A percentile compares a stretch with the other conserved stretches of the same genome.
Conservation (phyloP, 2,888 invertebrate genomes). For the Coelopa pilipes region DNA sequence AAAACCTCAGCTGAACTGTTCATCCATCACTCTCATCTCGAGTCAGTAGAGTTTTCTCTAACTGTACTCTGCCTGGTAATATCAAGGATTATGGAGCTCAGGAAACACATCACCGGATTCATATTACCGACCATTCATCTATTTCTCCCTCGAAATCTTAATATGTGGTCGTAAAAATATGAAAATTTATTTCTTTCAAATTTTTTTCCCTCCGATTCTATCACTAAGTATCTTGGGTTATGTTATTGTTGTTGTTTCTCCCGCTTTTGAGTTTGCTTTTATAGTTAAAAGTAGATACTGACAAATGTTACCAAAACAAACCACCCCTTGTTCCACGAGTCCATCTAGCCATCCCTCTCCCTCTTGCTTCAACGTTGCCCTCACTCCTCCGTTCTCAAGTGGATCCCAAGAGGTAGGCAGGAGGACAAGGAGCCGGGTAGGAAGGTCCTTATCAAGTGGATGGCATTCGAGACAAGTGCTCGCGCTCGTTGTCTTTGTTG, state of each 20-base stretch:
- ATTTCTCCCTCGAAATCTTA: no score
- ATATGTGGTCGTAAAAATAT: constrained; percentile 17
- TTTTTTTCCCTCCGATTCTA: no score
- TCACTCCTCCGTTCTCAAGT: constrained; percentile 41
- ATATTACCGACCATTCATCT: constrained; percentile 9
- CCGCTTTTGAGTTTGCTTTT: constrained; percentile 37
- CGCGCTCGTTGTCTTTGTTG: neutral
- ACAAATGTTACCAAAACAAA: constrained; percentile 61
- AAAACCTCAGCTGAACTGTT: neutral
- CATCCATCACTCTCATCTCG: constrained; percentile 22
- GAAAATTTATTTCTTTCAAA: constrained; percentile 12
- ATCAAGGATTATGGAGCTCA: neutral
- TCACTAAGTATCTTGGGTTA: neutral
- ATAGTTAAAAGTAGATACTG: constrained; percentile 48
- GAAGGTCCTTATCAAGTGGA: constrained; percentile 4
- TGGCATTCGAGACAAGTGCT: constrained; percentile 16
- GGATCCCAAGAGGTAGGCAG: constrained; percentile 35
- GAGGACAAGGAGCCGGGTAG: neutral
- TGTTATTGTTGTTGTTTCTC: neutral
- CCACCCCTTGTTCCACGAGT: constrained; percentile 47
- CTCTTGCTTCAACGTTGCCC: no score
- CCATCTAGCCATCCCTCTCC: neutral
- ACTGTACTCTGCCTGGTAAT: neutral
- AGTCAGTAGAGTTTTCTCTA: neutral
- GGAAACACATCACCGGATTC: neutral